Conservation (phyloP, 2,113 vertebrate species). For the Lonchura striata region DNA sequence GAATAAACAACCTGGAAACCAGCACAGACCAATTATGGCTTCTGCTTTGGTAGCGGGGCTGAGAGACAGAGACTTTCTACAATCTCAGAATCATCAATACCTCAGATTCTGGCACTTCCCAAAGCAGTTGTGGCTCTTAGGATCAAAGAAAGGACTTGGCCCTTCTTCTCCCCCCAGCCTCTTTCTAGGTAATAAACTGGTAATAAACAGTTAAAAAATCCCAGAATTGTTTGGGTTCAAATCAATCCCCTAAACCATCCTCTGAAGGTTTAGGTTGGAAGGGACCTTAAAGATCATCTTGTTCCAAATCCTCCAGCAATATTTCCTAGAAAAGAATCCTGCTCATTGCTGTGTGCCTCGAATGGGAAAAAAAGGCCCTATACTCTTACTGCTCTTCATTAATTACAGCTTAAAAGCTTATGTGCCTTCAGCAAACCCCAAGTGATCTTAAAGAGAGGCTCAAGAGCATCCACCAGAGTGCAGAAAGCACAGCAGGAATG, state of each 20-base stretch:
- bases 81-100: too few relatives aligned
- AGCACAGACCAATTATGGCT: too few relatives aligned
- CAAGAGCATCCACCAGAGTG: not conserved
- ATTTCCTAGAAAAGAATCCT: not conserved
- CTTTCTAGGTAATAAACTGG: not conserved
- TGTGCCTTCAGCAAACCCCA: not conserved
- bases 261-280: not conserved
- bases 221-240: not conserved
- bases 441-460: not conserved
- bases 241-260: not conserved
- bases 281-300: not conserved
- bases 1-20: too few relatives aligned
- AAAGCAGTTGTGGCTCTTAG: accelerated
- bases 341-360: not conserved
- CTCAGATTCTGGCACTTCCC: too few relatives aligned
- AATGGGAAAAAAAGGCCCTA: too few relatives aligned
- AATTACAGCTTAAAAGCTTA: not conserved
- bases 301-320: not conserved
- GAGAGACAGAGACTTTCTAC: too few relatives aligned
- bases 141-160: not conserved
- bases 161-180: not conserved
- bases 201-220: not conserved
- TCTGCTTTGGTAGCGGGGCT: too few relatives aligned
- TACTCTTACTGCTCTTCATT: not conserved
- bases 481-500: not conserved